Conservation (phyloP, 2,888 invertebrate species). For the Microctonus hyperodae region DNA sequence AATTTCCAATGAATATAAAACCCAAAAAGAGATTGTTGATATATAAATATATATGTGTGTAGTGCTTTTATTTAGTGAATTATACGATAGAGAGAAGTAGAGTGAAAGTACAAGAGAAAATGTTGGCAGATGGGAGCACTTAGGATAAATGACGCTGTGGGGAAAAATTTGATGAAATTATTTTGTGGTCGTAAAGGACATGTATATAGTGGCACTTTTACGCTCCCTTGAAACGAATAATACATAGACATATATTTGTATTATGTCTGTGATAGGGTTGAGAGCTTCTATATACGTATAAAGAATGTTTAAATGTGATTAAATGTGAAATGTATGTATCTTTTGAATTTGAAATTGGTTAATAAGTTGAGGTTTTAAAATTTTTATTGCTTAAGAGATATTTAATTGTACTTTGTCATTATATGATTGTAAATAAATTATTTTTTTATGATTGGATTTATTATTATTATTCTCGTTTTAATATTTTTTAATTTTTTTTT, state of each 20-base stretch:
- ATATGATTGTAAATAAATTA: not conserved
- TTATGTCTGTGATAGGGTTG: slow-evolving; percentile 1
- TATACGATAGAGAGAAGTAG: not conserved
- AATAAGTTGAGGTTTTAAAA: not conserved
- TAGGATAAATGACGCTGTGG: slow-evolving; percentile 6
- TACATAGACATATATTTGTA: not conserved
- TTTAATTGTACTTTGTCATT: not conserved
- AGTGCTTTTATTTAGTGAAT: too few relatives aligned
- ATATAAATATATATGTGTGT: not conserved
- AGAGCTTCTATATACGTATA: not conserved
- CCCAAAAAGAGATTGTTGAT: not conserved
- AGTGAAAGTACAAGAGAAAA: not conserved
- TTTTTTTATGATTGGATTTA: too few relatives aligned
- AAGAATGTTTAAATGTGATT: not conserved
- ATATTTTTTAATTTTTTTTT: too few relatives aligned
- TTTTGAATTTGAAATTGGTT: too few relatives aligned
- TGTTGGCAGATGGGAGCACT: slow-evolving; percentile 8
- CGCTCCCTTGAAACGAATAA: not conserved
- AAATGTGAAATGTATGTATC: too few relatives aligned
- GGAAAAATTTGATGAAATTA: slow-evolving; percentile 18
- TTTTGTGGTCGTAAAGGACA: slow-evolving; percentile 10
- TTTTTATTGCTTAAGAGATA: not conserved
- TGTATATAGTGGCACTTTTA: not conserved
- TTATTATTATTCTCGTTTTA: not conserved
- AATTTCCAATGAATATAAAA: slow-evolving; percentile 6